Evolutionary conservation across 1,140 invertebrate genomes (phyloP), one percentile per base, ranked within the genome.

Genomic region (Drosophila yakuba): DNA sequence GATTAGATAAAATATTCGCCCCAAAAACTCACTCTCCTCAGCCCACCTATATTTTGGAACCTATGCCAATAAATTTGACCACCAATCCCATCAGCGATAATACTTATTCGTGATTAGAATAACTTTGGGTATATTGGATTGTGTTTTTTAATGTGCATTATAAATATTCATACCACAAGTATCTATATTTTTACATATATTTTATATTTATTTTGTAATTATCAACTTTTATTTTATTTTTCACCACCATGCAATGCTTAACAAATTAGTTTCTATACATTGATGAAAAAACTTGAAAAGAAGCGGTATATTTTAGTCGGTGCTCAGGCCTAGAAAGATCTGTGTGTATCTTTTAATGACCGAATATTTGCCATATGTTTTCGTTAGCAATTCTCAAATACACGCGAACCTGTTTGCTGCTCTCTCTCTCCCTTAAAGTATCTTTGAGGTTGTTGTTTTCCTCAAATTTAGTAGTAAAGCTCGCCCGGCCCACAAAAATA

Each of bases 301-400:
- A 32, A 32, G 7, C 7, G 14, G 57, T 63, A 64, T 10, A 28
- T 2, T 38, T 0, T 2, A 23, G 23, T 47, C 35, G 0, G n/a
- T 15, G n/a, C 11, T 4, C 4, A 4, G 2, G 0, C 1, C 0
- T 11, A 35, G 5, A 14, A 7, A 17, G 14, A 28, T 36, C 15
- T 17, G 23, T 5, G 15, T 36, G n/a, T 28, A 23, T 28, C 20
- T 35, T 25, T 52, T 32, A 15, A 35, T 64, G 35, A 52, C 17
- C n/a, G 28, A 69, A 41, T 57, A 38, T 39, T 50, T 71, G 11
- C 36, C 66, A 28, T 57, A 12, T 48, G 44, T 36, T 50, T 39
- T 56, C 68, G 36, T 48, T 41, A 54, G 35, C 4, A 14, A 23
- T 39, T 39, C 17, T 23, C 43, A 50, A 71, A 56, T 25, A 36